Evolutionary conservation across 1,140 invertebrate genomes (phyloP).

Genomic region (Xylocopa sonorina): DNA sequence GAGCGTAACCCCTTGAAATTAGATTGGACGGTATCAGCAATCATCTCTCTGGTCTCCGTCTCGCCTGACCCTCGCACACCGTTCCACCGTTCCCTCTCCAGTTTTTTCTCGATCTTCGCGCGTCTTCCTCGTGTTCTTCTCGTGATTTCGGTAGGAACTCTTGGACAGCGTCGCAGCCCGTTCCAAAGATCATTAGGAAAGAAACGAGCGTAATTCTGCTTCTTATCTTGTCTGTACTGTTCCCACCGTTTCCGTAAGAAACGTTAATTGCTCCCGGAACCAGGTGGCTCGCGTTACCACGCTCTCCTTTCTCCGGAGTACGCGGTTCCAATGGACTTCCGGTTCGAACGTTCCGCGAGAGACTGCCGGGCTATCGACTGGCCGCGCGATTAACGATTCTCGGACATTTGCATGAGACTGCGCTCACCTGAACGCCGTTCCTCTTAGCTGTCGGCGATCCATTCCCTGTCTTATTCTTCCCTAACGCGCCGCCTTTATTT

Average conservation of each 20-base stretch:
- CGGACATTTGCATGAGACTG: conserved; percentile 21
- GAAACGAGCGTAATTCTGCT: background rate
- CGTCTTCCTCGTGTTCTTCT: background rate
- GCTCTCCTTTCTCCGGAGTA: background rate
- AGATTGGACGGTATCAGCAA: conserved; percentile 69
- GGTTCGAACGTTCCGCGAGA: background rate
- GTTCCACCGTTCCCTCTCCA: conserved; percentile 15
- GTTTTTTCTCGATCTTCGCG: conserved; percentile 29
- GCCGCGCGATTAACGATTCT: conserved; percentile 17
- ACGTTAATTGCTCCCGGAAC: conserved; percentile 22
- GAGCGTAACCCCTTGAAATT: conserved; percentile 65
- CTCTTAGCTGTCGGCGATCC: conserved; percentile 14
- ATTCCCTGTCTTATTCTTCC: conserved; percentile 5
- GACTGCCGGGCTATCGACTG: background rate
- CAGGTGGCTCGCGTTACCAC: background rate
- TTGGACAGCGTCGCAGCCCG: background rate
- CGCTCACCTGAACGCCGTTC: conserved; percentile 1
- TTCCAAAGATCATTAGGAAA: background rate
- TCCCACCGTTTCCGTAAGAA: background rate
- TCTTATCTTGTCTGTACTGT: no score
- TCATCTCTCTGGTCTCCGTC: conserved; percentile 47
- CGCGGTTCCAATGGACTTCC: no score
- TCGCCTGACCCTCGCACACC: no score
- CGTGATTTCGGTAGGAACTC: background rate
- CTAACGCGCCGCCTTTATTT: background rate